These are phyloP conservation scores for Corythornis leucogaster DNA, from an alignment of 2,797 vertebrate species.

Conservation along the genomic window DNA sequence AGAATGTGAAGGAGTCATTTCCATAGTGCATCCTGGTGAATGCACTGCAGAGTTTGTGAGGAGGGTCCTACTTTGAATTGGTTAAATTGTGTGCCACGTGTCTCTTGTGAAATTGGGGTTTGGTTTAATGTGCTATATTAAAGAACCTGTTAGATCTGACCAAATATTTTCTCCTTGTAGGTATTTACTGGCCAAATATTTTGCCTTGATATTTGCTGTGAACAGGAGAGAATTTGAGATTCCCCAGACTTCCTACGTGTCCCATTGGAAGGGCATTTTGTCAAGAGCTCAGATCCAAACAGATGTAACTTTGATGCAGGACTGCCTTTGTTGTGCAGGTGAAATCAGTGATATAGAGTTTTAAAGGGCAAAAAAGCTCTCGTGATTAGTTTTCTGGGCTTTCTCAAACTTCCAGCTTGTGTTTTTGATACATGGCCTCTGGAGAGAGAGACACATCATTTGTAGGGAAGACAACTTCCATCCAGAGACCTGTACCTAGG, in stretches of 20 bases:
- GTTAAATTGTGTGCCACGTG: accelerated
- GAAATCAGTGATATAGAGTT: too few relatives aligned
- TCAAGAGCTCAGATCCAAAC: background rate
- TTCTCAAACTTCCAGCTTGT: too few relatives aligned
- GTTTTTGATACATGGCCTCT: too few relatives aligned
- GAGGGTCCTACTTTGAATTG: background rate
- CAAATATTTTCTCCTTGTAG: background rate
- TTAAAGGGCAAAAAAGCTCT: too few relatives aligned
- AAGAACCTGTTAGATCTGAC: background rate
- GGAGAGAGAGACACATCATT: too few relatives aligned
- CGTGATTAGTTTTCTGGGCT: too few relatives aligned
- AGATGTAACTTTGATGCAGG: background rate
- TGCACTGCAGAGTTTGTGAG: background rate
- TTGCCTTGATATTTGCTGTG: background rate
- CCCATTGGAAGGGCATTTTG: background rate
- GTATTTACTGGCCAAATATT: background rate
- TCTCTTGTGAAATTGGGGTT: background rate
- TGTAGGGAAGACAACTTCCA: too few relatives aligned
- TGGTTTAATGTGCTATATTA: background rate
- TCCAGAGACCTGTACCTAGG: too few relatives aligned
- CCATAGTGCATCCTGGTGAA: background rate
- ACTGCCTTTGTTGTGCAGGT: background rate
- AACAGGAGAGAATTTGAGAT: background rate
- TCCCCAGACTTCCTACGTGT: accelerated
- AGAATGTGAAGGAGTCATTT: background rate